Evolutionary conservation across 2,888 invertebrate genomes (phyloP).

Genomic region (Schrankia costaestrigalis): DNA sequence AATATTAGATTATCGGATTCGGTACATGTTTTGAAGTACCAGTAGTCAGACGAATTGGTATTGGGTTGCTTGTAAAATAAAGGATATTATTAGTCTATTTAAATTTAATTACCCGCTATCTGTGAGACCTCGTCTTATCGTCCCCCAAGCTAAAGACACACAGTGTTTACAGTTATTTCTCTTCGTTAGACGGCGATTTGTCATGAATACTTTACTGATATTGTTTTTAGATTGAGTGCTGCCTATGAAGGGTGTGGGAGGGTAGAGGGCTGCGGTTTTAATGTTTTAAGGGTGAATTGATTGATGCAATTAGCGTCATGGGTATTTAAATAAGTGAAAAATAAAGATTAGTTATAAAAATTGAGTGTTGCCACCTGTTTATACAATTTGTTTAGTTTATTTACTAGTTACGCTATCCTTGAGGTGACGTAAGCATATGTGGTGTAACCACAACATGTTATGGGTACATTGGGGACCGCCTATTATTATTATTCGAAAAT

Average conservation of each 20-base stretch:
- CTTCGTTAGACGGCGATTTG: slow-evolving; percentile 78
- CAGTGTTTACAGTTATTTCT: slow-evolving; percentile 76
- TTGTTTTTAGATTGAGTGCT: slow-evolving; percentile 78
- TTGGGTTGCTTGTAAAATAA: too few species aligned
- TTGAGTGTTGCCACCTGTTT: too few species aligned
- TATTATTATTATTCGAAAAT: too few species aligned
- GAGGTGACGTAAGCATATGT: too few species aligned
- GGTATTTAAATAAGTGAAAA: slow-evolving; percentile 12
- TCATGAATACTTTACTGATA: slow-evolving; percentile 79
- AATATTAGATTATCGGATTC: too few species aligned
- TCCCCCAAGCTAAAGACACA: slow-evolving; percentile 65
- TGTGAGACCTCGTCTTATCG: slow-evolving; percentile 31
- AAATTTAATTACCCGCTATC: slow-evolving; percentile 26
- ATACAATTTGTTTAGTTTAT: too few species aligned
- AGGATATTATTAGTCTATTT: background rate
- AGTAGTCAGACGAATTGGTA: too few species aligned
- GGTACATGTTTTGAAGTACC: too few species aligned
- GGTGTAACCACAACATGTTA: too few species aligned
- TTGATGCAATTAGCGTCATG: slow-evolving; percentile 23
- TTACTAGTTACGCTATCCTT: too few species aligned
- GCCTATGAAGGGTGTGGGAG: slow-evolving; percentile 31
- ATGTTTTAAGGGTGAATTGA: slow-evolving; percentile 19
- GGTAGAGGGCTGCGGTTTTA: slow-evolving; percentile 39
- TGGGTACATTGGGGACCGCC: too few species aligned
- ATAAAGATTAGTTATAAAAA: background rate